A percentile compares a stretch with the other conserved stretches of the same genome.
Conservation (phyloP, 2,888 invertebrate species). For the Elmis aenea region DNA sequence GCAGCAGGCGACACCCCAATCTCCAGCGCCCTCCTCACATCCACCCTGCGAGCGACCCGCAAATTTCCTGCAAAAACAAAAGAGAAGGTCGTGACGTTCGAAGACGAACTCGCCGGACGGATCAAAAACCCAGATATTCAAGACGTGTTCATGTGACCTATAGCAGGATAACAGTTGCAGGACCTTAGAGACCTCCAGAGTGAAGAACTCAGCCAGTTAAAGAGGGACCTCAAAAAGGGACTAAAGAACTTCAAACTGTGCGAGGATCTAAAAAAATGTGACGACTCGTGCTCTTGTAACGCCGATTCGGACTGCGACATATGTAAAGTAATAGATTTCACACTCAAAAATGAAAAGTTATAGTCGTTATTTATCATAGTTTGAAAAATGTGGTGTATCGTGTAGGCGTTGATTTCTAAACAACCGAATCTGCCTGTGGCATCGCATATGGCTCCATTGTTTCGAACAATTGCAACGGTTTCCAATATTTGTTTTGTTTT, state of each 20-base stretch:
- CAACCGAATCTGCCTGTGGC: too few species aligned
- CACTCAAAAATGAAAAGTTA: constrained; percentile 43
- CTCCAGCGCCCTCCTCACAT: constrained; percentile 39
- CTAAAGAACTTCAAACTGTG: constrained; percentile 44
- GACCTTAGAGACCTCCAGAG: constrained; percentile 9
- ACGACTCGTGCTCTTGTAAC: constrained; percentile 44
- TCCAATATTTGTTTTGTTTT: too few species aligned
- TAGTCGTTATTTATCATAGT: constrained; percentile 25
- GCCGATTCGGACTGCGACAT: constrained; percentile 45
- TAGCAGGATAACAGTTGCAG: constrained; percentile 40
- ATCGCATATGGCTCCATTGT: too few species aligned
- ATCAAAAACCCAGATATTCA: constrained; percentile 51
- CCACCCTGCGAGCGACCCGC: constrained; percentile 40
- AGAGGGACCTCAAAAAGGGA: constrained; percentile 38
- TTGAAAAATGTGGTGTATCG: too few species aligned
- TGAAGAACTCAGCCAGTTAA: constrained; percentile 35
- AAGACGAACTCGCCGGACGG: constrained; percentile 58
- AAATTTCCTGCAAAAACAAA: constrained; percentile 51
- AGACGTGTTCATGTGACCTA: constrained; percentile 79
- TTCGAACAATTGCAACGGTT: too few species aligned
- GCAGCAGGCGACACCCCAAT: constrained; percentile 52
- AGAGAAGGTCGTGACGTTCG: constrained; percentile 78
- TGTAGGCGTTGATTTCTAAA: too few species aligned
- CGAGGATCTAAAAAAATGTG: constrained; percentile 44
- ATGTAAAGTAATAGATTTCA: constrained; percentile 45